A percentile compares a stretch with the other conserved stretches of the same genome.
These are phyloP conservation scores for Teinopalpus imperialis DNA, from an alignment of 2,888 invertebrate genomes.

Conservation along the genomic window DNA sequence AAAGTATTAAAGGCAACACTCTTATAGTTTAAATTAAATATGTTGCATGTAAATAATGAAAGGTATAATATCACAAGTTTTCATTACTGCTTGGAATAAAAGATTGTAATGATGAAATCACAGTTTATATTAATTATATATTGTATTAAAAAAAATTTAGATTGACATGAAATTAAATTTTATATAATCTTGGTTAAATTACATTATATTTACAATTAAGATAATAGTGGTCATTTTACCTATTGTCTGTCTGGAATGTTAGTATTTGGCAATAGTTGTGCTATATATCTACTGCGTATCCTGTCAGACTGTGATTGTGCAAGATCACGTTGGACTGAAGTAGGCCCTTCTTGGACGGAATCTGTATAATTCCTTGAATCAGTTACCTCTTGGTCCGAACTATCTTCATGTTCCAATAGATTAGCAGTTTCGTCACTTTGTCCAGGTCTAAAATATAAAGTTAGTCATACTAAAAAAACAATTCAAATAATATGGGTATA, in stretches of 20 bases:
- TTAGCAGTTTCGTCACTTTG: conserved; percentile 61
- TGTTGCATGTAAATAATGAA: too few relatives aligned
- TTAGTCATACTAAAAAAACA: neutral
- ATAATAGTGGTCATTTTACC: conserved; percentile 27
- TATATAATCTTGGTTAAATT: conserved; percentile 16
- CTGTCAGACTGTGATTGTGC: conserved; percentile 64
- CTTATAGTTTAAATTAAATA: too few relatives aligned
- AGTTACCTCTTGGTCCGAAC: conserved; percentile 59
- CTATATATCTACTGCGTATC: conserved; percentile 72
- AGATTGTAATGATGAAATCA: too few relatives aligned
- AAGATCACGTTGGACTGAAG: conserved; percentile 42
- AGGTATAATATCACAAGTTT: neutral
- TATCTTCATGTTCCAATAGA: conserved; percentile 60
- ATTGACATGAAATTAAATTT: conserved; percentile 17
- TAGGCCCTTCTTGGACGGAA: conserved; percentile 35
- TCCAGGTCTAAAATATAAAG: conserved; percentile 17
- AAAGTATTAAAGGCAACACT: too few relatives aligned
- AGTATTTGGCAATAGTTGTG: conserved; percentile 69
- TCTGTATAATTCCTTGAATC: conserved; percentile 44
- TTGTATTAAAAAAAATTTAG: conserved; percentile 13
- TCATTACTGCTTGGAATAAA: neutral
- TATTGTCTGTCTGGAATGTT: conserved; percentile 64
- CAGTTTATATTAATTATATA: conserved; percentile 5
- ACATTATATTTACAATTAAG: conserved; percentile 27
- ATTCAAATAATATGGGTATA: conserved; percentile 6